A percentile compares a stretch with the other conserved stretches of the same genome.
Evolutionary conservation across 2,888 invertebrate genomes (phyloP).

Genomic region (Hermaeophaga mercurialis): DNA sequence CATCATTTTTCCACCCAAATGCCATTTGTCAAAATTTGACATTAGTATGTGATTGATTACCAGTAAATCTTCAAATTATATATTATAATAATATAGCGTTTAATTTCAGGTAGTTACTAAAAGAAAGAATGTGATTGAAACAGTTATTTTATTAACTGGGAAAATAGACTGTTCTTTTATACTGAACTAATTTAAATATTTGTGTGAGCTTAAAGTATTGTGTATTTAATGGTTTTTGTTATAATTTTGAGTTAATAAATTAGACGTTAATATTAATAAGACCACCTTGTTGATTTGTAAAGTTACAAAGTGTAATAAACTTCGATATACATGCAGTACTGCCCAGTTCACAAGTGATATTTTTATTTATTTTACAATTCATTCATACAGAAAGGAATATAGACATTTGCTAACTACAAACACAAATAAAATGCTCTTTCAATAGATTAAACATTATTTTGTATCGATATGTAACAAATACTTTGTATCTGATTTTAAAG

Average conservation of each 20-base stretch:
- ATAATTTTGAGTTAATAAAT: constrained; percentile 15
- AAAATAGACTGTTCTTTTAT: constrained; percentile 31
- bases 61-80: no score
- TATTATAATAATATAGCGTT: no score
- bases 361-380: constrained; percentile 18
- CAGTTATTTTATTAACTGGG: constrained; percentile 27
- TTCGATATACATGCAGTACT: constrained; percentile 10
- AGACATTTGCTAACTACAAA: no score
- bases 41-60: no score
- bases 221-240: constrained; percentile 27
- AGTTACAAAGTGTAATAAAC: constrained; percentile 11
- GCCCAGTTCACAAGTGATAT: constrained; percentile 11
- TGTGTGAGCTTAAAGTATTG: constrained; percentile 28
- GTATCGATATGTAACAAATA: no score
- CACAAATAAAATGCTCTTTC: no score
- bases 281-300: constrained; percentile 19
- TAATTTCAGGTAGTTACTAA: constrained; percentile 22
- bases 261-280: constrained; percentile 10
- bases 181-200: constrained; percentile 29
- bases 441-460: no score
- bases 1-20: no score
- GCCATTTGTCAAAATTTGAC: no score
- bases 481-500: no score
- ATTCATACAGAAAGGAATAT: no score
- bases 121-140: constrained; percentile 25